Conservation (phyloP, 2,888 invertebrate genomes). For the Odontomyia ornata region DNA sequence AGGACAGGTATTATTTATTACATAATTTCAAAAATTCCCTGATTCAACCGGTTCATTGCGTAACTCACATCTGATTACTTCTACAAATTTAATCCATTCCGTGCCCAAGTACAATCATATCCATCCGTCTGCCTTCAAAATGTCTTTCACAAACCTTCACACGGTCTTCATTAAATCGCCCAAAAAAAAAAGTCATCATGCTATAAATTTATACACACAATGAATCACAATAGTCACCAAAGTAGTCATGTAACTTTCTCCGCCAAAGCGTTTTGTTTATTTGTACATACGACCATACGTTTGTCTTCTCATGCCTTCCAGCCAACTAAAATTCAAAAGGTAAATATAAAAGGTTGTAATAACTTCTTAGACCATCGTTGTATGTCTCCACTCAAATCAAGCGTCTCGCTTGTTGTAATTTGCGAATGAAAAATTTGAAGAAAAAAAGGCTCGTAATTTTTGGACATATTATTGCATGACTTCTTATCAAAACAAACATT, state of each 20-base stretch:
- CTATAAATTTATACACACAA: background rate
- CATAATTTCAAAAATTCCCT: background rate
- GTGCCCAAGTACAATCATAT: conserved; percentile 1
- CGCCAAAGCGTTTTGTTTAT: background rate
- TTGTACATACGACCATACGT: background rate
- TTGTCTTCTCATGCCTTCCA: background rate
- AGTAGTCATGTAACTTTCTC: conserved; percentile 10
- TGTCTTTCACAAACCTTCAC: background rate
- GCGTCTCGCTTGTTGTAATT: background rate
- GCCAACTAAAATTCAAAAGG: background rate
- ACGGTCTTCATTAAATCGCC: background rate
- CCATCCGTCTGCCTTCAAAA: background rate
- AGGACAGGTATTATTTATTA: too few relatives aligned
- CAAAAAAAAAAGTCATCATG: background rate
- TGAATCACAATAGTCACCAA: conserved; percentile 2
- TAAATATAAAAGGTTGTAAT: background rate
- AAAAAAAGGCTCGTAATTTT: background rate
- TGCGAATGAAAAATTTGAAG: background rate
- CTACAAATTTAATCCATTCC: background rate
- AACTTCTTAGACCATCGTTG: background rate
- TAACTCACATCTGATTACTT: background rate
- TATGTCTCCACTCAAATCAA: background rate
- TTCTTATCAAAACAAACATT: background rate
- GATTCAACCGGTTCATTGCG: background rate
- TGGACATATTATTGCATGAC: background rate